A percentile compares a stretch with the other conserved stretches of the same genome.
Conservation (phyloP, 23 tunicate species). For the Diplosoma virens region DNA sequence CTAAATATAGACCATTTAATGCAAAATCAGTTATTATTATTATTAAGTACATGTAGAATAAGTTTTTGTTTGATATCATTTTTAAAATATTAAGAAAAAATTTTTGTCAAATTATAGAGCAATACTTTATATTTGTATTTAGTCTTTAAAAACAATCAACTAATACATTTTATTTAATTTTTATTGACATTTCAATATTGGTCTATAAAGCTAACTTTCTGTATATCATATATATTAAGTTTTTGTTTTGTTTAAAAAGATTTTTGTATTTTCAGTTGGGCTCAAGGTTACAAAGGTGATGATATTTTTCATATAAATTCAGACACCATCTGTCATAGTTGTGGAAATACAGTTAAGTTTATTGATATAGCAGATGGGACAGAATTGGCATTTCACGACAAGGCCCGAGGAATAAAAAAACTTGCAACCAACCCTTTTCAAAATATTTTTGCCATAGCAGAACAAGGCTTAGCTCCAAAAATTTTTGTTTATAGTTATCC, state of each 20-base stretch:
- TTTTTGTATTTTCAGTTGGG: slow-evolving; percentile 50
- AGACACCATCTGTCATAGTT: slow-evolving; percentile 36
- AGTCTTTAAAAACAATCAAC: too few species aligned
- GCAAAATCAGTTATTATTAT: too few species aligned
- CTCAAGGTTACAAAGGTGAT: slow-evolving; percentile 64
- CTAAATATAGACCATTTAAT: too few species aligned
- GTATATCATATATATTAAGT: neutral
- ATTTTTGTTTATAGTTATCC: slow-evolving; percentile 69
- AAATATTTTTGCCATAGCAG: slow-evolving; percentile 66
- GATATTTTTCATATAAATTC: slow-evolving; percentile 40
- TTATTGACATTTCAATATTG: too few species aligned
- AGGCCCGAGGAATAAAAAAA: slow-evolving; percentile 52
- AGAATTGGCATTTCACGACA: slow-evolving; percentile 42
- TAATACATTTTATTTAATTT: too few species aligned
- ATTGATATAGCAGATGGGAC: slow-evolving; percentile 18
- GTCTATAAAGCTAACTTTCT: too few species aligned
- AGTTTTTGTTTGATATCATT: too few species aligned
- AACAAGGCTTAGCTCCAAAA: slow-evolving; percentile 48
- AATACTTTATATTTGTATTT: too few species aligned
- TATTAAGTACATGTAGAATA: too few species aligned
- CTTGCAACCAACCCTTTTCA: slow-evolving; percentile 46
- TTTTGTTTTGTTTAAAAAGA: neutral
- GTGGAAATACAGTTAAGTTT: slow-evolving; percentile 66
- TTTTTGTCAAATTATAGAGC: too few species aligned
- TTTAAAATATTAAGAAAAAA: too few species aligned